Conservation (phyloP, 2,113 vertebrate species). For the Spea multiplicata region DNA sequence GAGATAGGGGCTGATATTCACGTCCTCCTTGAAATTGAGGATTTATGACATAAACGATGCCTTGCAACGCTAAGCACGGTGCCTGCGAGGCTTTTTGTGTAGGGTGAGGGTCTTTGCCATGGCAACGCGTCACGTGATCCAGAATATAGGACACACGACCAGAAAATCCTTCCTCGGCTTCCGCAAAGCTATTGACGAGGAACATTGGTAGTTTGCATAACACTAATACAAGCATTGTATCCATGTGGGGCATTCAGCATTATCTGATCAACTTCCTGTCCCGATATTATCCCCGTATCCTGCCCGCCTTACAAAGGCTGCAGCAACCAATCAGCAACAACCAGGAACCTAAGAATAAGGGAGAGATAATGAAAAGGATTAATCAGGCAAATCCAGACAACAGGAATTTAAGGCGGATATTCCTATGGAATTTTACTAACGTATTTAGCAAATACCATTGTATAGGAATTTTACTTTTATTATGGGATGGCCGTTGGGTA, state of each 20-base stretch:
- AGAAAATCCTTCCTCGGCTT: slow-evolving; percentile 13
- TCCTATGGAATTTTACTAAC: too few species aligned
- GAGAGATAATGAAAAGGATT: too few species aligned
- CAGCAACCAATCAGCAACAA: too few species aligned
- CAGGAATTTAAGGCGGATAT: too few species aligned
- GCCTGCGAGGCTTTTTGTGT: not conserved
- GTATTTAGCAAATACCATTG: too few species aligned
- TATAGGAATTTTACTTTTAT: too few species aligned
- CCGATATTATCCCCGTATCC: too few species aligned
- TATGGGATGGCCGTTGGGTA: too few species aligned
- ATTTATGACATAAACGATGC: slow-evolving; percentile 29
- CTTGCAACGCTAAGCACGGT: not conserved
- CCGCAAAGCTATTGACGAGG: not conserved
- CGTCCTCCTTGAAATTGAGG: slow-evolving; percentile 25
- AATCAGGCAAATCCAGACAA: too few species aligned
- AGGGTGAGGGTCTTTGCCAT: not conserved
- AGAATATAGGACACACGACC: not conserved
- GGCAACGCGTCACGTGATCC: not conserved
- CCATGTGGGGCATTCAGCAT: too few species aligned
- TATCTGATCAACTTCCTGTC: not conserved
- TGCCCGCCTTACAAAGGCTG: too few species aligned
- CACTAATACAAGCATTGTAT: not conserved
- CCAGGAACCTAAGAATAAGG: too few species aligned
- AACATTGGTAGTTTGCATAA: not conserved
- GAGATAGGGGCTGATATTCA: not conserved